Evolutionary conservation across 2,888 invertebrate genomes (phyloP), one percentile per base, ranked within the genome.

Genomic region (Crematogaster levior): DNA sequence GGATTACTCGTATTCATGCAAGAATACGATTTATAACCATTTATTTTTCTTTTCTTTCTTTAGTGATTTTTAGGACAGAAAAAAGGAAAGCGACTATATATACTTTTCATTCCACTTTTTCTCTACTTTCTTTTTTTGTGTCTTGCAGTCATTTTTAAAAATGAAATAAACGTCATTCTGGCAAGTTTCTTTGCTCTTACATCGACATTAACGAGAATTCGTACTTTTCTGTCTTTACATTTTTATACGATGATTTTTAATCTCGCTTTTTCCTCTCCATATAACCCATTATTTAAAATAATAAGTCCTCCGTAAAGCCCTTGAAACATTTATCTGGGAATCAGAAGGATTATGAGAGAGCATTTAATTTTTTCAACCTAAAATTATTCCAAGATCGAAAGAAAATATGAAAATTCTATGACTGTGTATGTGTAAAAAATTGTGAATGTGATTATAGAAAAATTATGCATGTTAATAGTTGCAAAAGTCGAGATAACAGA

Each of bases 1-100:
- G 84, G 81, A 85, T 73, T 81, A 73, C 82, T 88, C 89, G 90
- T 90, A 93, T 93, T 93, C 92, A 93, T 92, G 90, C 90, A 90
- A 90, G 89, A 91, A 91, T 92, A 92, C 90, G 91, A 93, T 93
- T 93, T 92, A 93, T 92, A 91, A 92, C 89, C 87, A 85, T 87
- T n/a, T n/a, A n/a, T n/a, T n/a, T 89, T 58, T 65, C 79, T 75
- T 88, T 89, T 82, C 81, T 60, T 80, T 56, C 43, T n/a, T 34
- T 46, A 61, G 51, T 72, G 63, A 34, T 82, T 73, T 84, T 65
- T 85, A 88, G 83, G 60, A 72, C 82, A 83, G 85, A 85, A 86
- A 84, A 88, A 84, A 86, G 84, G 84, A 86, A 85, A 85, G 24
- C 89, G 40, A 72, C 65, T 46, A n/a, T n/a, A n/a, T n/a, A n/a